Conservation (phyloP, 2,888 invertebrate genomes). For the Chaitophorus viminalis region DNA sequence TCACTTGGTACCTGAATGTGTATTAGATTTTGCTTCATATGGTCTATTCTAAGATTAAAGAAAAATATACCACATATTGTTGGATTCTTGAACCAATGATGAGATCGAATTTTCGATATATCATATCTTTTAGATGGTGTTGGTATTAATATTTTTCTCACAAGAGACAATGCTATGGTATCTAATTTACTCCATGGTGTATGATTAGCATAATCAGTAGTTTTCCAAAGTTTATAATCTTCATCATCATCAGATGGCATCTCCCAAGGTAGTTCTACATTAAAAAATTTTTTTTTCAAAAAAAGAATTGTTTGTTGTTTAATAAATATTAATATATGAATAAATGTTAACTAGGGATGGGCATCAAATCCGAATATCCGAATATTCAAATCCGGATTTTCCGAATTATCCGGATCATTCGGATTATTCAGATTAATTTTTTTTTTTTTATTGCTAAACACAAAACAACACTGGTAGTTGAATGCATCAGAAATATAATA, state of each 20-base stretch:
- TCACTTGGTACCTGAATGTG: conserved; percentile 57
- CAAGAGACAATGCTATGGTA: conserved; percentile 78
- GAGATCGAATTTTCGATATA: conserved; percentile 76
- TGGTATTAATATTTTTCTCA: conserved; percentile 79
- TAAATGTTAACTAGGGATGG: too few relatives aligned
- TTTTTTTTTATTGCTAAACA: too few relatives aligned
- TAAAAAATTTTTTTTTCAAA: conserved; percentile 60
- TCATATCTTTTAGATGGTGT: conserved; percentile 75
- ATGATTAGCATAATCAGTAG: conserved; percentile 73
- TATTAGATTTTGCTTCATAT: conserved; percentile 32
- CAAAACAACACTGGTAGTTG: too few relatives aligned
- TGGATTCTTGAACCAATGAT: conserved; percentile 75
- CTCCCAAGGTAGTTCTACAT: conserved; percentile 97
- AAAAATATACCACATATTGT: conserved; percentile 52
- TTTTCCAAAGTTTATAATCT: conserved; percentile 82
- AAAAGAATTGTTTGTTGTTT: too few relatives aligned
- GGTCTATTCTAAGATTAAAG: background rate
- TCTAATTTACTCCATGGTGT: conserved; percentile 86
- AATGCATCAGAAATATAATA: too few relatives aligned
- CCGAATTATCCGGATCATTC: too few relatives aligned
- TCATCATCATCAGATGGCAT: conserved; percentile 77
- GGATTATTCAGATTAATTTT: too few relatives aligned
- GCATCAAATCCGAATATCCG: too few relatives aligned
- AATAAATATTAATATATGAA: too few relatives aligned
- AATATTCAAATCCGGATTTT: too few relatives aligned